These are phyloP conservation scores for Micropoecilia bifurca DNA, from an alignment of 2,797 vertebrate species.

Conservation along the genomic window DNA sequence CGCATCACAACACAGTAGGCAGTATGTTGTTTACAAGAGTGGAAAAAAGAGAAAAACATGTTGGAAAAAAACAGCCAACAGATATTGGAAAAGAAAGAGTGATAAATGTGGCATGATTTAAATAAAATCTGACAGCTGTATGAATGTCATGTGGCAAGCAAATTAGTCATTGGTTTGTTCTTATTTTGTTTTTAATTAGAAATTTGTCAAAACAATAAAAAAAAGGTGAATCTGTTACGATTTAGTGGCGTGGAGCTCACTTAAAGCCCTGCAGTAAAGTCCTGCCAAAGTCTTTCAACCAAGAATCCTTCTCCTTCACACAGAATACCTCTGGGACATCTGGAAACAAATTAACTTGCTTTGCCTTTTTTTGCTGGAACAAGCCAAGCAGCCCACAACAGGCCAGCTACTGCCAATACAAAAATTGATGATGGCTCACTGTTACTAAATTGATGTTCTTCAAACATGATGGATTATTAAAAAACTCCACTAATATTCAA, in stretches of 20 bases:
- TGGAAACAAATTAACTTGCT: conserved; percentile 8
- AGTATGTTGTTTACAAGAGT: neutral
- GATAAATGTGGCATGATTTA: neutral
- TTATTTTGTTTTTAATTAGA: neutral
- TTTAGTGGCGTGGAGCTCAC: neutral
- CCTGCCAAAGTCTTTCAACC: neutral
- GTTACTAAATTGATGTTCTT: conserved; percentile 60
- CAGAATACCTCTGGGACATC: neutral
- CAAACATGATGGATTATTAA: conserved; percentile 55
- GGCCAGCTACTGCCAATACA: conserved; percentile 57
- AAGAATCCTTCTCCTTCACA: neutral
- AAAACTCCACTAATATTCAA: conserved; percentile 5
- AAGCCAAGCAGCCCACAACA: conserved; percentile 58
- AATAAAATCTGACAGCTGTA: neutral
- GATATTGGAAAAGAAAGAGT: neutral
- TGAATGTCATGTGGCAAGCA: neutral
- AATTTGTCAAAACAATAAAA: neutral
- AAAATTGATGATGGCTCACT: conserved; percentile 67
- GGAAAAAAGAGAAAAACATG: neutral
- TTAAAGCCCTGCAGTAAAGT: neutral
- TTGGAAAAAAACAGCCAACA: neutral
- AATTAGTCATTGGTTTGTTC: neutral
- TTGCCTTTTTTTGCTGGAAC: conserved; percentile 41
- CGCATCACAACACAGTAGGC: neutral
- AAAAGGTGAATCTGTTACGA: neutral